phyloP scores from a whole-genome alignment of 1,140 invertebrate species.

The Brachionus plicatilis region DNA sequence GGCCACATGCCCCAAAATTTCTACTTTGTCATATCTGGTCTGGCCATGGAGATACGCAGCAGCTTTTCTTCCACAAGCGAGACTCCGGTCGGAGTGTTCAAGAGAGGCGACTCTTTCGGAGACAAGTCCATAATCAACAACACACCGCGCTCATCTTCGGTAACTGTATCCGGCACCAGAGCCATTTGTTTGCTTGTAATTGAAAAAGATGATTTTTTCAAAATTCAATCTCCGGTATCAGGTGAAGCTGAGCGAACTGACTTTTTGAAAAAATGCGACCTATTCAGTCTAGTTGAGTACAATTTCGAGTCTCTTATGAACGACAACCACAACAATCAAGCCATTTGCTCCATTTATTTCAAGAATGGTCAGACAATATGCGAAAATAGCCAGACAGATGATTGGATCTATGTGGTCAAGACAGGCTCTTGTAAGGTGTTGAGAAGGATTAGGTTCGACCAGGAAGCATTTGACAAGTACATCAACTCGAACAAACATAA shows the following conservation, averaged over 20 bases:
- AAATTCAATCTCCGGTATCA: not conserved
- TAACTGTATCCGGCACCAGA: not conserved
- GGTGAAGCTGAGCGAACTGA: not conserved
- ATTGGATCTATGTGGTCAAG: conserved; percentile 30
- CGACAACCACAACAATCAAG: conserved; percentile 16
- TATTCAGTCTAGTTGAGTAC: not conserved
- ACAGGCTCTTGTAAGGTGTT: not conserved
- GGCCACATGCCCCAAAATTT: conserved; percentile 9
- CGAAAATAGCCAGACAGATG: not conserved
- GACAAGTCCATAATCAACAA: conserved; percentile 15
- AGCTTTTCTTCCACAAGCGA: not conserved
- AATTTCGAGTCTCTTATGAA: not conserved
- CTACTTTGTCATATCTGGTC: conserved; percentile 10
- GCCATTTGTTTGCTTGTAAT: not conserved
- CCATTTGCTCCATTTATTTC: not conserved
- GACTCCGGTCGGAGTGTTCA: not conserved
- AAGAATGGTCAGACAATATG: conserved; percentile 24
- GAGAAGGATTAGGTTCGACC: not conserved
- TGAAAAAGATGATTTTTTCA: not conserved
- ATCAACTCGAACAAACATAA: not conserved
- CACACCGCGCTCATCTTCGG: not conserved
- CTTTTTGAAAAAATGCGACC: not conserved
- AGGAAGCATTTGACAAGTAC: not conserved
- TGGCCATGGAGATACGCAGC: not conserved
- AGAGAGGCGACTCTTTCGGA: conserved; percentile 6